Percentiles rank a stretch among this genome's conserved stretches.
phyloP scores from a whole-genome alignment of 2,113 vertebrate genomes.

The Nothoprocta pentlandii region DNA sequence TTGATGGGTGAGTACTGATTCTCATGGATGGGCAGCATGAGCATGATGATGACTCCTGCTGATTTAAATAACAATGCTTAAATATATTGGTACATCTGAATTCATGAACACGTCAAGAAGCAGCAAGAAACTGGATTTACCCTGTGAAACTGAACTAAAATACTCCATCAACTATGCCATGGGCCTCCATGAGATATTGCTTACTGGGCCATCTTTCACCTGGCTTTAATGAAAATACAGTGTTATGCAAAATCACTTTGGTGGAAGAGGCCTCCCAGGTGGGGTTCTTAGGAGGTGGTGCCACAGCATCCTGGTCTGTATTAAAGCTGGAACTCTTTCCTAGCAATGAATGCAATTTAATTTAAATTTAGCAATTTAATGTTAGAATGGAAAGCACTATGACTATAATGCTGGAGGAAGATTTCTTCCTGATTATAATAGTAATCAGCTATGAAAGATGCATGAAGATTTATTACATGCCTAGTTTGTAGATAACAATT shows the following conservation, averaged over 20 bases:
- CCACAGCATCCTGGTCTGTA: background rate
- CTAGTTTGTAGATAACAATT: background rate
- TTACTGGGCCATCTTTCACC: background rate
- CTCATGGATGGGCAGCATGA: background rate
- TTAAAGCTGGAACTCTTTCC: background rate
- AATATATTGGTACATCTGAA: background rate
- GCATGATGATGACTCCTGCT: background rate
- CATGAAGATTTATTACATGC: background rate
- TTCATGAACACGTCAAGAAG: background rate
- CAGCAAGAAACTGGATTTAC: background rate
- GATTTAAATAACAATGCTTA: background rate
- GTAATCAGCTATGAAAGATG: background rate
- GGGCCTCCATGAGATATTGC: background rate
- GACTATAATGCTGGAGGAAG: background rate
- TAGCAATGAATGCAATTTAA: background rate
- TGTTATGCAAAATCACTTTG: background rate
- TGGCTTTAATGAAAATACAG: background rate
- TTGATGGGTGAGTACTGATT: background rate
- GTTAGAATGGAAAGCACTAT: background rate
- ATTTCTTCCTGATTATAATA: background rate
- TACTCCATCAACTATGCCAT: background rate
- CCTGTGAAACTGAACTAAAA: background rate
- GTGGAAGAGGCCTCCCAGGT: background rate
- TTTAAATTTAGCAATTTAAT: background rate
- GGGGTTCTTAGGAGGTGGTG: background rate